Conservation (phyloP, 1,140 invertebrate species). For the Lysiphlebus fabarum region DNA sequence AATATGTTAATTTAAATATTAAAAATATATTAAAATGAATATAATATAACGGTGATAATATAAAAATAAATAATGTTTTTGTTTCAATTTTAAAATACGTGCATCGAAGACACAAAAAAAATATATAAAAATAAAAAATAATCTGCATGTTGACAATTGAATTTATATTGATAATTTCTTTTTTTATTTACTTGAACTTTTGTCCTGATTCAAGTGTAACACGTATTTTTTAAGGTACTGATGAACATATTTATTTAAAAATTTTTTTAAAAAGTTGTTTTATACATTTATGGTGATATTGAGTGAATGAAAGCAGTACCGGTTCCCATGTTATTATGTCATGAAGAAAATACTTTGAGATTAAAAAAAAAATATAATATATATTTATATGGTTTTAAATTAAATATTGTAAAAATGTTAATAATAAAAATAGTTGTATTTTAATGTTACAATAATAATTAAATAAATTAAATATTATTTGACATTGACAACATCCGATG, state of each 20-base stretch:
- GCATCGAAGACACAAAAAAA: too few species aligned
- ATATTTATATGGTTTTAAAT: background rate
- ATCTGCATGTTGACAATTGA: too few species aligned
- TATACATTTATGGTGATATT: constrained; percentile 14
- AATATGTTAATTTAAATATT: too few species aligned
- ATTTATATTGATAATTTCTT: too few species aligned
- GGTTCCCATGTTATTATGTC: background rate
- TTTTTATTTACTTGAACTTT: background rate
- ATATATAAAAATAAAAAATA: too few species aligned
- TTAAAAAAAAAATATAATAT: background rate
- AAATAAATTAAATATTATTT: background rate
- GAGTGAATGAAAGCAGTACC: background rate
- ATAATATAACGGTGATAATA: too few species aligned
- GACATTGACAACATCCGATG: constrained; percentile 12
- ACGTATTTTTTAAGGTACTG: background rate
- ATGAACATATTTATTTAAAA: constrained; percentile 2
- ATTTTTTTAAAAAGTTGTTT: constrained; percentile 10
- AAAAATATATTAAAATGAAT: too few species aligned
- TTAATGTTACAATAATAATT: background rate
- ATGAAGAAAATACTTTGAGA: background rate
- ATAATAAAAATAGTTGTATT: background rate
- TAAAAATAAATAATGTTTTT: too few species aligned
- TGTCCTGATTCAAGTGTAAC: constrained; percentile 5
- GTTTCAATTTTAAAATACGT: too few species aligned
- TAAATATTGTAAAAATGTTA: constrained; percentile 3